Conservation (phyloP, 2,113 vertebrate genomes). For the Vulpes ferrilata region DNA sequence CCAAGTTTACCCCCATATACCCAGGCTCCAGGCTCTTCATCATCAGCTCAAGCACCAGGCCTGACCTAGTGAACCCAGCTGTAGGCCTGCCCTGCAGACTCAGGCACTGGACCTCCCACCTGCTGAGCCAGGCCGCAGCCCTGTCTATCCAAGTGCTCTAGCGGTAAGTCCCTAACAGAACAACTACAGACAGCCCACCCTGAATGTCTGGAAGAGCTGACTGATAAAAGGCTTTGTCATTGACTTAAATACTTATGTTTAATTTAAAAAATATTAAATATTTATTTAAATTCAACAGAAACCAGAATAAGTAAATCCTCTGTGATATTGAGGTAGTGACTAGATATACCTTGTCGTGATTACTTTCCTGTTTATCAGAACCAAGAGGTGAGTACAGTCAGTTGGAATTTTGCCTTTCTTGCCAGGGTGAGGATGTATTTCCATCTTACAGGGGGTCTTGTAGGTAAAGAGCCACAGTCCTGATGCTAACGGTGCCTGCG, state of each 20-base stretch:
- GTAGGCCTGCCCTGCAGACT: no score
- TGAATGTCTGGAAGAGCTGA: background rate
- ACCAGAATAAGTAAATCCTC: background rate
- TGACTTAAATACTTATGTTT: background rate
- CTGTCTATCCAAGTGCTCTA: fast-evolving
- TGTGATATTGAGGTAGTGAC: background rate
- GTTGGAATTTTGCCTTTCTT: conserved; percentile 13
- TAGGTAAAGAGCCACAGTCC: background rate
- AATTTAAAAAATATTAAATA: background rate
- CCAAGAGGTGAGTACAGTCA: background rate
- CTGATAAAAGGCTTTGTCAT: background rate
- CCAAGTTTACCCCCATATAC: background rate
- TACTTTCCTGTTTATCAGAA: conserved; percentile 18
- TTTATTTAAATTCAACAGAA: background rate
- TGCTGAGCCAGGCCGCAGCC: background rate
- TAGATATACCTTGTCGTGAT: background rate
- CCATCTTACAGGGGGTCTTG: background rate
- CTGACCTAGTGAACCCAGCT: background rate
- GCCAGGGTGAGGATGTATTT: background rate
- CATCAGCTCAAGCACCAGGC: background rate
- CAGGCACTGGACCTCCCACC: background rate
- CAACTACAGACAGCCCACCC: background rate
- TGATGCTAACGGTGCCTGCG: background rate
- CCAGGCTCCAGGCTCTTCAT: background rate
- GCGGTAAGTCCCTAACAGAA: background rate